Conservation (phyloP, 2,113 vertebrate genomes). For the Ranitomeya imitator region DNA sequence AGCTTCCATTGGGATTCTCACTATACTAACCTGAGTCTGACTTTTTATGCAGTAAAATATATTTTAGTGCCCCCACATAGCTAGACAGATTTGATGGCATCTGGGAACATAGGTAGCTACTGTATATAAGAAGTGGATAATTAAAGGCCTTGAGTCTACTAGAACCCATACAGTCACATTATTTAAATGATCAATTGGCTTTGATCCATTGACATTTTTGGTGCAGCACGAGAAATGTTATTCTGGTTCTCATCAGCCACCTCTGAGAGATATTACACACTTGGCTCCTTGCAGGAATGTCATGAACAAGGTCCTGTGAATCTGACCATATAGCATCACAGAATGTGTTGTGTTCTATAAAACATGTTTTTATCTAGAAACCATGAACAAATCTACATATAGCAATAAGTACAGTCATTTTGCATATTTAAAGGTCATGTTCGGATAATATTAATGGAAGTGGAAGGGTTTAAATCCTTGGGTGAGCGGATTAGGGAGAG, state of each 20-base stretch:
- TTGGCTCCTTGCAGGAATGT: background rate
- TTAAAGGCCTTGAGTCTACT: background rate
- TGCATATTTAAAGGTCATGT: background rate
- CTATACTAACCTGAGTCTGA: background rate
- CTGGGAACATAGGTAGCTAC: background rate
- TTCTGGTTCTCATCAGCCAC: background rate
- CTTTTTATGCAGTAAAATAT: background rate
- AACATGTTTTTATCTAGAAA: background rate
- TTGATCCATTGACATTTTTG: background rate
- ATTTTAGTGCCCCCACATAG: background rate
- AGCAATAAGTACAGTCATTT: background rate
- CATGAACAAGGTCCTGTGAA: background rate
- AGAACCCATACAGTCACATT: background rate
- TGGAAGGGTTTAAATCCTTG: background rate
- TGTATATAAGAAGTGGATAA: background rate
- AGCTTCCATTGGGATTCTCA: background rate
- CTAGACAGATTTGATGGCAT: background rate
- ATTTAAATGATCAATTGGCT: background rate
- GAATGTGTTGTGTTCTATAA: background rate
- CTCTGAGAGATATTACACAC: background rate
- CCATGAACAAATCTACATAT: background rate
- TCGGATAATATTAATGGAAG: background rate
- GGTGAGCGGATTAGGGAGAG: background rate
- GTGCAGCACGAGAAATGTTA: background rate
- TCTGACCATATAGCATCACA: background rate